Conservation (phyloP, 2,888 invertebrate genomes). For the Ceramica pisi region DNA sequence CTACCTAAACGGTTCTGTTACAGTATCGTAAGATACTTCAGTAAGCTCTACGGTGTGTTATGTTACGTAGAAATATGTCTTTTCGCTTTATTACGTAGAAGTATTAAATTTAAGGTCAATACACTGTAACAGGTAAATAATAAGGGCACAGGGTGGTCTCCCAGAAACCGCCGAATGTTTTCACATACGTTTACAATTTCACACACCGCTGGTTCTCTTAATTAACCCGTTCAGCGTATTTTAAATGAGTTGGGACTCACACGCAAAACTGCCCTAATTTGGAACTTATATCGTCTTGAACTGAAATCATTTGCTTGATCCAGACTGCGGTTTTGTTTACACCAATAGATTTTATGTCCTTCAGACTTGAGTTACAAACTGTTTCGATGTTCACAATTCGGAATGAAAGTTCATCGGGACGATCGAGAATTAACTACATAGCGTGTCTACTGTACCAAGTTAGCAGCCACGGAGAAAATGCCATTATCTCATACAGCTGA, state of each 20-base stretch:
- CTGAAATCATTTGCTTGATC: constrained; percentile 68
- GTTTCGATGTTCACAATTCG: constrained; percentile 57
- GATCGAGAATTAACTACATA: constrained; percentile 37
- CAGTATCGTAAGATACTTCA: constrained; percentile 37
- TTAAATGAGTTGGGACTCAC: constrained; percentile 78
- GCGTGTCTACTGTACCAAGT: constrained; percentile 31
- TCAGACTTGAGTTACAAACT: constrained; percentile 59
- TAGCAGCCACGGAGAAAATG: constrained; percentile 47
- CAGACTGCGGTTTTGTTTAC: constrained; percentile 70
- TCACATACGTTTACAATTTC: constrained; percentile 87
- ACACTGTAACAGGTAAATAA: constrained; percentile 68
- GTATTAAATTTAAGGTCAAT: constrained; percentile 69
- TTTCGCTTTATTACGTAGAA: too few relatives aligned
- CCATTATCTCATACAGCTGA: constrained; percentile 54
- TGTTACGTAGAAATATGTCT: constrained; percentile 25
- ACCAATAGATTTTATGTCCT: constrained; percentile 66
- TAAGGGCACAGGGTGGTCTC: constrained; percentile 62
- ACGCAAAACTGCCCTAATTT: constrained; percentile 74
- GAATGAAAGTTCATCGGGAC: constrained; percentile 28
- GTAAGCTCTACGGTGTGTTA: constrained; percentile 11
- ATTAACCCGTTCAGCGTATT: constrained; percentile 86
- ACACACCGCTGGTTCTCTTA: constrained; percentile 82
- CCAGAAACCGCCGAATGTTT: constrained; percentile 81
- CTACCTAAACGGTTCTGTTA: constrained; percentile 49
- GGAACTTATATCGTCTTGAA: constrained; percentile 74